phyloP scores from a whole-genome alignment of 2,888 invertebrate genomes.

The Hetaerina titia region DNA sequence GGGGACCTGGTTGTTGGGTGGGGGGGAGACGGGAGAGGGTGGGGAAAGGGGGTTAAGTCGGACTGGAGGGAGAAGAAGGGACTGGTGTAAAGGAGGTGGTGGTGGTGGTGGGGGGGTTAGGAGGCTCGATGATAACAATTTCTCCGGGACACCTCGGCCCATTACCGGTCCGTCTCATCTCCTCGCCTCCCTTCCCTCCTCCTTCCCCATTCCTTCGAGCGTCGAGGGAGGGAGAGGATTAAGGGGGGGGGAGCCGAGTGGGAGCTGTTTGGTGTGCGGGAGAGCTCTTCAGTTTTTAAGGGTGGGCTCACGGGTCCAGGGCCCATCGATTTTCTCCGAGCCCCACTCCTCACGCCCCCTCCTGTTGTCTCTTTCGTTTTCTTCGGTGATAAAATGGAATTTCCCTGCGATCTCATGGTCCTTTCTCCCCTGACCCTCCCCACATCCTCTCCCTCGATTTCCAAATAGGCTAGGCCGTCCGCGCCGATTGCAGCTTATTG shows the following conservation, averaged over 20 bases:
- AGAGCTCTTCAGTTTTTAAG: not conserved
- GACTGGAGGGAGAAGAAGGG: not conserved
- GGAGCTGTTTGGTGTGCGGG: not conserved
- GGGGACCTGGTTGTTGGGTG: not conserved
- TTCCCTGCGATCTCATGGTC: not conserved
- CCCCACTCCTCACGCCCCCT: not conserved
- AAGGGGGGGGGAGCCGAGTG: not conserved
- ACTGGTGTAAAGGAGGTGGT: not conserved
- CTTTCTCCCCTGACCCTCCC: not conserved
- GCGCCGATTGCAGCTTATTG: not conserved
- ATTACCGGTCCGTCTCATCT: not conserved
- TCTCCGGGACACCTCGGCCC: constrained; percentile 1
- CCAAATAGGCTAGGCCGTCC: not conserved
- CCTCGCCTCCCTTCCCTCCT: not conserved
- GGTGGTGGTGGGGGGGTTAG: not conserved
- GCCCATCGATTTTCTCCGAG: constrained; percentile 19
- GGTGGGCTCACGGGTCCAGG: not conserved
- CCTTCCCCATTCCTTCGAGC: not conserved
- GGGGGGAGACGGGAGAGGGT: too few relatives aligned
- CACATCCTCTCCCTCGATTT: not conserved
- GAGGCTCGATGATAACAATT: not conserved
- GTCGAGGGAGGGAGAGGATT: not conserved
- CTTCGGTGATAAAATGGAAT: constrained; percentile 10
- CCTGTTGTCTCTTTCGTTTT: constrained; percentile 27
- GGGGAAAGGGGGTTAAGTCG: not conserved